Evolutionary conservation across 2,113 vertebrate genomes (phyloP), one percentile per base, ranked within the genome.

Genomic region (Coreoperca whiteheadi): DNA sequence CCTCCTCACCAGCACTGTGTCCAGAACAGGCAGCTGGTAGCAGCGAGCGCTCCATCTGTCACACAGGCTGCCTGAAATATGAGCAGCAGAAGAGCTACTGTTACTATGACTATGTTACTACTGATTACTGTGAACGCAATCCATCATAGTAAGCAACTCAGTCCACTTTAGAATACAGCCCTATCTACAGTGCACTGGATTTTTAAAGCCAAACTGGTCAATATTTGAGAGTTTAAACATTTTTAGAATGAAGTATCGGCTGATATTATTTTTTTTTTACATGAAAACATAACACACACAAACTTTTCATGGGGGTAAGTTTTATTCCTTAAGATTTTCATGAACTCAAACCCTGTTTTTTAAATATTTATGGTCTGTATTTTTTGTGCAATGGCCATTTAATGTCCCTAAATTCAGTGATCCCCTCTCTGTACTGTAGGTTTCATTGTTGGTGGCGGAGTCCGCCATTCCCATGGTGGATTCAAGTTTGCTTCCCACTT

Each of bases 1-100:
- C 76, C 75, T 94, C 72, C 90, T 93, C 85, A 99, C 96, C 16
- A 97, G 97, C 86, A 97, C 70, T 0, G 98, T 98, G 91, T 99
- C 98, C 54, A 99, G 90, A 48, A 98, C 96, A 0, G 97, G 96
- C 28, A 99, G 94, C 94, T 94, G 84, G 91, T 98, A 99, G 92
- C 96, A 95, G 0, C 88, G 85, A 6, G 95, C 61, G 3, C 87
- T 95, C 86, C 90, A 71, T 1, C 76, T 54, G 32, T 92, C 94
- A 82, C 96, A 98, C 4, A 98, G 88, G 41, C 94, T 96, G 53
- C 97, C 98, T 99, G 88, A 25, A 54, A 90, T 25, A 68, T 0
- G 2, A 18, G 25, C 25, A 41, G 46, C 0, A 41, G 23, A 53
- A 3, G 0, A 57, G 18, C 32, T 15, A 54, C 14, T 12, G 30